Base-by-base conservation (phyloP, 2,113 vertebrate genomes). In the Gymnogyps californianus region DNA sequence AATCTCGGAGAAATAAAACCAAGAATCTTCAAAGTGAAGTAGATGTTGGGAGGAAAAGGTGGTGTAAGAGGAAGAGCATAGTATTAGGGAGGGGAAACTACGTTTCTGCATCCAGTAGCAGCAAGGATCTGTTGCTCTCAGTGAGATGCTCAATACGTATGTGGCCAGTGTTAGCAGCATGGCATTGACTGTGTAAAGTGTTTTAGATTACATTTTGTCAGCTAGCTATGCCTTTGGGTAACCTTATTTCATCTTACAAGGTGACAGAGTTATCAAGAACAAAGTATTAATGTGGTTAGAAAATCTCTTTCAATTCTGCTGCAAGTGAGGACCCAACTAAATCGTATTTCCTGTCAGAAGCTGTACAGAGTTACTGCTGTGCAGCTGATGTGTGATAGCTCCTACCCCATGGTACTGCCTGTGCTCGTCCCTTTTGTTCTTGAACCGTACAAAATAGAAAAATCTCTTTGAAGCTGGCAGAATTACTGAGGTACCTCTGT, bases 91-190 rank as follows among this genome's bases (percentile, higher is more conserved):
- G 51, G 38, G 25, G 29, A 46, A 29, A 4, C 34, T 18, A 3
- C 7, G 1, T 26, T 46, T 67, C 14, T 34, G 44, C n/a, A 44
- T 38, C 38, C 71, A 51, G 47, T n/a, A 69, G 58, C 29, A 78
- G n/a, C 16, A 9, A 4, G 18, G 49, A 16, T 51, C 46, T 65
- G 5, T 7, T 59, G 24, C 46, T 55, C 10, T 58, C 42, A 22
- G 52, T 8, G 70, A 38, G 40, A 7, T 17, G 42, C 26, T 83
- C 11, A 4, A 0, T 4, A 1, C 1, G 0, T 24, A 17, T 2
- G 2, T 34, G 44, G 13, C 58, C 31, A 14, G 21, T 20, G 21
- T 25, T 72, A 36, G 16, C 49, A 42, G 72, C 64, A 3, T 21
- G 31, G 61, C 57, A 4, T 11, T 46, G 25, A 13, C 34, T 17